Base-by-base conservation (phyloP, 2,888 invertebrate genomes). In the Synergus gifuensis region DNA sequence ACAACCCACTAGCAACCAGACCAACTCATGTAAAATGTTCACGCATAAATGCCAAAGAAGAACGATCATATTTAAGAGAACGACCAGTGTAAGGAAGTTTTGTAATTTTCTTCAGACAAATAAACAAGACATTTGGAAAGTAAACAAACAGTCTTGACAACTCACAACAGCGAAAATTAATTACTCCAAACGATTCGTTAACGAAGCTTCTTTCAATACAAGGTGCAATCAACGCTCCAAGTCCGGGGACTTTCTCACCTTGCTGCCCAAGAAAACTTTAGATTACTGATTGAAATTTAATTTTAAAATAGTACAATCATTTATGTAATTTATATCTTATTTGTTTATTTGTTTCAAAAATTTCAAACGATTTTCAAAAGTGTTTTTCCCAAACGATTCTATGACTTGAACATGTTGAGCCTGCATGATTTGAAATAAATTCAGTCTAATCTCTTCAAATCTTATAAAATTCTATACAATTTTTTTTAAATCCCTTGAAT, bases 121-220 rank as follows among this genome's bases (percentile, higher is more conserved):
- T 76, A 60, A 60, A 28, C 76, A 69, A 69, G 67, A 69, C 67
- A 69, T 69, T 46, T 69, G 22, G 22, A 69, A 69, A 69, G 67
- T 18, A 28, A 69, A 69, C 44, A 69, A 44, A 49, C 46, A 66
- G 44, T 14, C 22, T 46, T 49, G 49, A 69, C 67, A 69, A 69
- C 22, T 67, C 46, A 22, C 44, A 46, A 44, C 22, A 49, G 16
- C n/a, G 28, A 14, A 69, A 77, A 83, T 83, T 82, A 82, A 82
- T 83, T 82, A 82, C 81, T 82, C 69, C 42, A 79, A 64, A n/a
- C 22, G 44, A 76, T 80, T 83, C 80, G 78, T 80, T 79, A 83
- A 81, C 80, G 81, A 81, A 80, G 82, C 79, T 81, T 78, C 79
- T 73, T 78, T 76, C 78, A 77, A 58, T 81, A 82, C 83, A 81